Evolutionary conservation across 2,797 vertebrate species (phyloP).

Genomic region (Poliocrania exsul): DNA sequence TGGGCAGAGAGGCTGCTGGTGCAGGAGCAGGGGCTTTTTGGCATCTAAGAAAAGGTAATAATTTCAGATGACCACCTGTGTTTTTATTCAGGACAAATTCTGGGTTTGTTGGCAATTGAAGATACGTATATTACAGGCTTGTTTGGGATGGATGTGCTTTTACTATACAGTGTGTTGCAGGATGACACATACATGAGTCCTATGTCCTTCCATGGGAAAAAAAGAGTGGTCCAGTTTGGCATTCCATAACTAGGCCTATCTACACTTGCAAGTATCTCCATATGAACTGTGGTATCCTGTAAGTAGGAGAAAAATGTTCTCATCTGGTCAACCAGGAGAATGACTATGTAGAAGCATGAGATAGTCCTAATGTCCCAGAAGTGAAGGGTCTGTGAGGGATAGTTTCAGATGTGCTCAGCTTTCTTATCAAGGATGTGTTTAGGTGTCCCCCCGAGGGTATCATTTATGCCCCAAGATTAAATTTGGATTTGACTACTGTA

Average conservation of each 20-base stretch:
- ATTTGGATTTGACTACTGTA: not conserved
- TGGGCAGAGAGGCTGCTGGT: not conserved
- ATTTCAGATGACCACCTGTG: not conserved
- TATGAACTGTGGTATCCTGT: not conserved
- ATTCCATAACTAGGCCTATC: not conserved
- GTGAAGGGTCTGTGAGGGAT: not conserved
- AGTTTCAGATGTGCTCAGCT: not conserved
- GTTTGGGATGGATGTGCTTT: not conserved
- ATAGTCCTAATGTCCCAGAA: not conserved
- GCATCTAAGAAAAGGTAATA: not conserved
- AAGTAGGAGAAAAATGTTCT: not conserved
- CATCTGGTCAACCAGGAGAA: not conserved
- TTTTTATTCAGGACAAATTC: not conserved
- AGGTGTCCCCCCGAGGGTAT: not conserved
- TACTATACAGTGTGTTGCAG: rapidly evolving
- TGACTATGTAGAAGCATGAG: not conserved
- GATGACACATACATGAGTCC: not conserved
- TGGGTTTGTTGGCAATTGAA: not conserved
- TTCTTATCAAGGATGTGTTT: not conserved
- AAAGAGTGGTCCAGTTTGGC: not conserved
- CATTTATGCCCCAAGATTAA: not conserved
- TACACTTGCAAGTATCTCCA: not conserved
- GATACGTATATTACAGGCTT: rapidly evolving
- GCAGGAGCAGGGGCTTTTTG: not conserved
- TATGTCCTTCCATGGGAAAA: not conserved